Percentiles rank a stretch among this genome's conserved stretches.
phyloP scores from a whole-genome alignment of 2,113 vertebrate species.

The Paedocypris sp. region DNA sequence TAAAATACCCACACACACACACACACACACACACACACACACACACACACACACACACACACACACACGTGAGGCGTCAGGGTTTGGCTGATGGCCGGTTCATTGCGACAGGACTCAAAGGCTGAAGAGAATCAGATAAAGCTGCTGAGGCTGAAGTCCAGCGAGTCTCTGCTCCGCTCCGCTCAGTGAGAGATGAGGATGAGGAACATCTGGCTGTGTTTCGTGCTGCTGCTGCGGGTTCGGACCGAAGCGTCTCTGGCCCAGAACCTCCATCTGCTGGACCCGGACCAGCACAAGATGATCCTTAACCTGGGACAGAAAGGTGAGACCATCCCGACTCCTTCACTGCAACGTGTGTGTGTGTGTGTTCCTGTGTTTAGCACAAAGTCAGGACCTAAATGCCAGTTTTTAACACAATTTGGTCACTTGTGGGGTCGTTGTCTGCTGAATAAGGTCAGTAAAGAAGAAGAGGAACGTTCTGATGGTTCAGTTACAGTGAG shows the following conservation, averaged over 20 bases:
- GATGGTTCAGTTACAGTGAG: no score
- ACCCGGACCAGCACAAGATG: constrained; percentile 44
- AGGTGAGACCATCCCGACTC: constrained; percentile 50
- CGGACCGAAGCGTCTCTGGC: constrained; percentile 44
- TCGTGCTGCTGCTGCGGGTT: constrained; percentile 14
- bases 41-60: not conserved
- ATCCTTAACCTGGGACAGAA: constrained; percentile 59
- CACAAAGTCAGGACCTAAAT: no score
- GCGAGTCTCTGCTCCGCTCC: no score
- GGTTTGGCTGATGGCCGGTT: not conserved
- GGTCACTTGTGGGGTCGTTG: no score
- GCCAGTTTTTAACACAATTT: no score
- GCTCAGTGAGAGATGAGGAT: no score
- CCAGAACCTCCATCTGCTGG: constrained; percentile 63
- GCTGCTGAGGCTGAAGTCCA: not conserved
- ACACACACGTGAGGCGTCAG: not conserved
- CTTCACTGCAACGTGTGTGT: no score
- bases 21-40: no score
- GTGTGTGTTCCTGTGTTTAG: no score
- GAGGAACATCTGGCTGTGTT: constrained; percentile 35
- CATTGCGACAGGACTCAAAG: constrained; percentile 26
- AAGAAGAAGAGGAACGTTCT: no score
- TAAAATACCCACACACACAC: no score
- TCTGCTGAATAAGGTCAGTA: no score
- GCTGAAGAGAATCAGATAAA: constrained; percentile 11